phyloP scores from a whole-genome alignment of 2,888 invertebrate species.

The Meiosimyza platycephala region DNA sequence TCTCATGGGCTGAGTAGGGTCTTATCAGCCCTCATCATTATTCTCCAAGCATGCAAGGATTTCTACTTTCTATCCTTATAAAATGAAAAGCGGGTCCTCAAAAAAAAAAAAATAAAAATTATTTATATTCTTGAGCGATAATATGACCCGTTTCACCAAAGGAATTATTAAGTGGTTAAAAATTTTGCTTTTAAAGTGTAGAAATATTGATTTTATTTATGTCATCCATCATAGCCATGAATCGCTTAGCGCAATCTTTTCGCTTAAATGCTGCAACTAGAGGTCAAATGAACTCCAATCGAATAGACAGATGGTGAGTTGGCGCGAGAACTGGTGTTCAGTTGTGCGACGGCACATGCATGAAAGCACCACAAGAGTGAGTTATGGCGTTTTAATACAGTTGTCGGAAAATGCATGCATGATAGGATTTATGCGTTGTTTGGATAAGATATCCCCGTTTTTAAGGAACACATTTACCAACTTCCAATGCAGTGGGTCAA shows the following conservation, averaged over 20 bases:
- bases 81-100: too few relatives aligned
- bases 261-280: constrained; percentile 12
- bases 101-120: too few relatives aligned
- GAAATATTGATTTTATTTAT: constrained; percentile 31
- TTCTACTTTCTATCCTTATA: too few relatives aligned
- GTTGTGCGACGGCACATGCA: constrained; percentile 25
- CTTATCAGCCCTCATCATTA: too few relatives aligned
- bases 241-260: constrained; percentile 16
- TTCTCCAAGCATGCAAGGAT: too few relatives aligned
- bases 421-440: constrained; percentile 9
- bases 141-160: too few relatives aligned
- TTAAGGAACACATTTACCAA: constrained; percentile 7
- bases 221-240: constrained; percentile 24
- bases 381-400: constrained; percentile 34
- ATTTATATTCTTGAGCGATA: too few relatives aligned
- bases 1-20: too few relatives aligned
- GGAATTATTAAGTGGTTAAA: too few relatives aligned
- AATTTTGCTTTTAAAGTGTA: neutral
- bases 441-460: neutral
- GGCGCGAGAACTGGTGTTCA: constrained; percentile 32
- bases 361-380: constrained; percentile 3
- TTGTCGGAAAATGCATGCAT: constrained; percentile 21
- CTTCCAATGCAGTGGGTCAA: constrained; percentile 50
- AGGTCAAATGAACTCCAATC: constrained; percentile 15
- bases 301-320: neutral